Evolutionary conservation across 2,888 invertebrate species (phyloP), one percentile per base, ranked within the genome.

Genomic region (Zaprionus obscuricornis): DNA sequence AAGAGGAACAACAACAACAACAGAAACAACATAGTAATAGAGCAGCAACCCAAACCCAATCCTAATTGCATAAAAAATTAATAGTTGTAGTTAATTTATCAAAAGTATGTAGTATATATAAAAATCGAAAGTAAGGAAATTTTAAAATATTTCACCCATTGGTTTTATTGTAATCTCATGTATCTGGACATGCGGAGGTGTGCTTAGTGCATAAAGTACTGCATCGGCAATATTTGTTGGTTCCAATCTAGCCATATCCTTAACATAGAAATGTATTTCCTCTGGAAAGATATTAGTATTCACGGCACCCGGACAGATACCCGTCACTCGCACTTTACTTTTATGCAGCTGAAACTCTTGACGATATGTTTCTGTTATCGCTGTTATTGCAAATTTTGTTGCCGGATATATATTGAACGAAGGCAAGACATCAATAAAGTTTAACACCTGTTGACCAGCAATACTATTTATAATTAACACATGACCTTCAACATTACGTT

Each of bases 391-490:
- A 58, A 88, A 88, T 55, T 91, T 91, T 0, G 89, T 89, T 0
- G 90, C 88, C 29, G 89, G 87, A 78, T 91, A 91, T n/a, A 90
- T 89, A 50, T 90, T 90, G 10, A 89, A 87, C 0, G 88, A 88
- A 0, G 90, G 89, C 57, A 90, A 46, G 1, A 89, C 87, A 52
- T 87, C 84, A 7, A 87, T 88, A 47, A 90, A 88, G 45, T 88
- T 88, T 3, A 89, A 71, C 7, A 90, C 87, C 22, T 85, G 84
- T 22, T 91, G 90, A 0, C 90, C 90, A 1, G 87, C 86, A 34
- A 89, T 85, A 57, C 90, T 90, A 50, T 91, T 91, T 5, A 92
- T 89, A 10, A 91, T 90, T 17, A 92, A 83, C 26, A 92, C 90
- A 63, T 92, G 92, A 0, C 92, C 92, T 66, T 92, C 91, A 8